phyloP scores from a whole-genome alignment of 1,140 invertebrate genomes.

The Acromyrmex charruanus region DNA sequence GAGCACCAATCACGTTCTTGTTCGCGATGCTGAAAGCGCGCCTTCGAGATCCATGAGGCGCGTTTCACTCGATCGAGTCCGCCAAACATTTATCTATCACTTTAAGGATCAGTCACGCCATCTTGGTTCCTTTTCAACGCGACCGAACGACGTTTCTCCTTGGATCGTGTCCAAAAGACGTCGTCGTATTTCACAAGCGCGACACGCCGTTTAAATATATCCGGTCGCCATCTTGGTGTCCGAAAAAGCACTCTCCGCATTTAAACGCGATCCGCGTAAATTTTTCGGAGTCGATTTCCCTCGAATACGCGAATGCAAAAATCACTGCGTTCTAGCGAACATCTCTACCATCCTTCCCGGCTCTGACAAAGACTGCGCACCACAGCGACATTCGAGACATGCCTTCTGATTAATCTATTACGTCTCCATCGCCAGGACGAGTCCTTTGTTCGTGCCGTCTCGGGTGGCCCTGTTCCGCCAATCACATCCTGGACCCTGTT shows the following conservation, averaged over 20 bases:
- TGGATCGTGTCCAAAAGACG: conserved; percentile 45
- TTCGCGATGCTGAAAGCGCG: conserved; percentile 37
- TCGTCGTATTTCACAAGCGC: conserved; percentile 54
- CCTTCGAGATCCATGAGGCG: conserved; percentile 15
- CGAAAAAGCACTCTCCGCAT: conserved; percentile 52
- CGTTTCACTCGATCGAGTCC: conserved; percentile 60
- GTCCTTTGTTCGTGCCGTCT: conserved; percentile 64
- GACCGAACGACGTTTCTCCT: conserved; percentile 60
- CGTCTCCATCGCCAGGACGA: conserved; percentile 40
- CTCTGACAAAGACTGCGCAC: conserved; percentile 51
- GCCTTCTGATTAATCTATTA: conserved; percentile 74
- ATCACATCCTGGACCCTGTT: conserved; percentile 62
- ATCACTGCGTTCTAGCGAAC: neutral
- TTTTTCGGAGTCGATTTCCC: conserved; percentile 57
- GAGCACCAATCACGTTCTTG: conserved; percentile 55
- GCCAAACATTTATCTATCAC: conserved; percentile 63
- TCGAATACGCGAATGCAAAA: conserved; percentile 18
- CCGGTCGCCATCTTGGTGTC: conserved; percentile 52
- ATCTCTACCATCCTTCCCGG: conserved; percentile 21
- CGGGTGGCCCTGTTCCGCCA: conserved; percentile 66
- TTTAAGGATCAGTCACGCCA: conserved; percentile 62
- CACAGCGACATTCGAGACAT: conserved; percentile 55
- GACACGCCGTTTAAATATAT: conserved; percentile 62
- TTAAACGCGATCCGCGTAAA: conserved; percentile 55
- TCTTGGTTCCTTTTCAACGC: conserved; percentile 59